A percentile compares a stretch with the other conserved stretches of the same genome.
Evolutionary conservation across 2,113 vertebrate species (phyloP).

Genomic region (Syrrhaptes paradoxus): DNA sequence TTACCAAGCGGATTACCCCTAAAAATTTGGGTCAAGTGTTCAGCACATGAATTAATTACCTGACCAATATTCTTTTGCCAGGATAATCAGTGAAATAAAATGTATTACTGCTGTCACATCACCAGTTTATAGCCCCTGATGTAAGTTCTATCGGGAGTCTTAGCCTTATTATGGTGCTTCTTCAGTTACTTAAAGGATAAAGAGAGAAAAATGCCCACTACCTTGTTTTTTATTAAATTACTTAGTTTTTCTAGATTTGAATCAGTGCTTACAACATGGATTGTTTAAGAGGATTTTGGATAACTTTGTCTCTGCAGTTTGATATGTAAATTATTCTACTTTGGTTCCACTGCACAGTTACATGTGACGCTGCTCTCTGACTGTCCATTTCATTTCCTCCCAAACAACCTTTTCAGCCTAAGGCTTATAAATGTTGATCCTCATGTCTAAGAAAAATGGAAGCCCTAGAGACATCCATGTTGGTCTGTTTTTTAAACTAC

Average conservation of each 20-base stretch:
- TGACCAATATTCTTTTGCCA: background rate
- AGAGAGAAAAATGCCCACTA: background rate
- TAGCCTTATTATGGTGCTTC: background rate
- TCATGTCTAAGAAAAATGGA: background rate
- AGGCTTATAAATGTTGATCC: background rate
- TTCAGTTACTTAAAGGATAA: conserved; percentile 3
- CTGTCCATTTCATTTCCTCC: background rate
- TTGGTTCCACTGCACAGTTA: background rate
- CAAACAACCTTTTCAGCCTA: background rate
- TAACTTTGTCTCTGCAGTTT: background rate
- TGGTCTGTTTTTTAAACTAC: background rate
- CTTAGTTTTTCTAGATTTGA: background rate
- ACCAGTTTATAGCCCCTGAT: background rate
- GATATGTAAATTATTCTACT: background rate
- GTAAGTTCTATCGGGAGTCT: background rate
- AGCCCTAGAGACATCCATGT: background rate
- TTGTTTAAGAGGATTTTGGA: background rate
- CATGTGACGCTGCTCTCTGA: background rate
- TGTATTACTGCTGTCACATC: conserved; percentile 10
- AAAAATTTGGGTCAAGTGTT: conserved; percentile 28
- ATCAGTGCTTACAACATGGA: background rate
- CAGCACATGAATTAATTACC: conserved; percentile 1
- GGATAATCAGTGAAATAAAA: conserved; percentile 44
- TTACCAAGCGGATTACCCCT: conserved; percentile 27
- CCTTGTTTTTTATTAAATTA: background rate